These are phyloP conservation scores for Cichlasoma orientale DNA, from an alignment of 2,797 vertebrate genomes.

Conservation along the genomic window DNA sequence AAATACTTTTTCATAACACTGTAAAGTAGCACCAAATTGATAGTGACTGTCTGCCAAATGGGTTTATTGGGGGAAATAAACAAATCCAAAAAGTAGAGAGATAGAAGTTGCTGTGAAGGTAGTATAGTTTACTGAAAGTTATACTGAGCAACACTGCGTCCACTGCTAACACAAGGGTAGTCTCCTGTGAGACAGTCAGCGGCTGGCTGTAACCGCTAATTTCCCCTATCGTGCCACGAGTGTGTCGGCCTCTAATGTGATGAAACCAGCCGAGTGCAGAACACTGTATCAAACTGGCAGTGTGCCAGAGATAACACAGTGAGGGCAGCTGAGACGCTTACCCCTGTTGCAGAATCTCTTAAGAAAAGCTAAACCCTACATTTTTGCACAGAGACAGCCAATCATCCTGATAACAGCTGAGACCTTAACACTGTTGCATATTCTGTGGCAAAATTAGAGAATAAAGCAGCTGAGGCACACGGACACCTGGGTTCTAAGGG, in stretches of 20 bases:
- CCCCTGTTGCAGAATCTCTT: constrained; percentile 58
- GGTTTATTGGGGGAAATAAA: constrained; percentile 10
- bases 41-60: background rate
- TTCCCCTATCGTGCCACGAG: constrained; percentile 56
- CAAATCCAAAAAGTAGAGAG: background rate
- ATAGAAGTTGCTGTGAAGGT: background rate
- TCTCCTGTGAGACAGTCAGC: constrained; percentile 47
- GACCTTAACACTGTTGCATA: constrained; percentile 50
- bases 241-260: constrained; percentile 69
- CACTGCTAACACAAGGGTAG: constrained; percentile 35
- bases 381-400: constrained; percentile 50
- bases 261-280: constrained; percentile 69
- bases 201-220: constrained; percentile 58
- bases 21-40: background rate
- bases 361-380: constrained; percentile 63
- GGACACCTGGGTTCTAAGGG: constrained; percentile 24
- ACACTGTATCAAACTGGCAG: constrained; percentile 67
- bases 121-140: constrained; percentile 38
- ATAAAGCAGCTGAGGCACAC: constrained; percentile 27
- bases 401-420: constrained; percentile 52
- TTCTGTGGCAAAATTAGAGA: constrained; percentile 56
- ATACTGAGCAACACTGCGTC: constrained; percentile 18
- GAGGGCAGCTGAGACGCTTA: constrained; percentile 61
- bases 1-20: background rate
- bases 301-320: constrained; percentile 66